phyloP scores from a whole-genome alignment of 2,888 invertebrate species.

The Tipula lateralis region DNA sequence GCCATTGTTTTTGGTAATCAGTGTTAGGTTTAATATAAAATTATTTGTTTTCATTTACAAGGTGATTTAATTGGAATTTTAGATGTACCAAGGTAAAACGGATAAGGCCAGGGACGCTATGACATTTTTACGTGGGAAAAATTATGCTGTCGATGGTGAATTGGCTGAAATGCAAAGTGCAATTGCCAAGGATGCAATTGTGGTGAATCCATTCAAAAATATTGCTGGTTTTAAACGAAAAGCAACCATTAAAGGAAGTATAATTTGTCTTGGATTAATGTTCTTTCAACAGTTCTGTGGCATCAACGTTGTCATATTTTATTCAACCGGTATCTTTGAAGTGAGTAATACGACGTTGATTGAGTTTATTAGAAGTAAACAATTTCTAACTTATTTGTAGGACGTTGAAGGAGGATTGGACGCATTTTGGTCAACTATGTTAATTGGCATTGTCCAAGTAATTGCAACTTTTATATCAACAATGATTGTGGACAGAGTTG shows the following conservation, averaged over 20 bases:
- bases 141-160: conserved; percentile 64
- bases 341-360: conserved; percentile 41
- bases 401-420: not conserved
- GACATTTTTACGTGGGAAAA: conserved; percentile 65
- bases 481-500: conserved; percentile 66
- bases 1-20: conserved; percentile 60
- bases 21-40: no score
- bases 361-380: not conserved
- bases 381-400: not conserved
- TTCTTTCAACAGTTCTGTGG: conserved; percentile 76
- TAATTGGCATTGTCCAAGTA: conserved; percentile 73
- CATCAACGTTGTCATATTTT: conserved; percentile 70
- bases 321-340: conserved; percentile 62
- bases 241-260: conserved; percentile 57
- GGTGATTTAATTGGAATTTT: not conserved
- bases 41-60: not conserved
- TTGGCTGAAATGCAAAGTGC: conserved; percentile 54
- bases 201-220: conserved; percentile 55
- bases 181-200: conserved; percentile 44
- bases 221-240: conserved; percentile 55
- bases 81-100: conserved; percentile 54
- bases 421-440: conserved; percentile 41
- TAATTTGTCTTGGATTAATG: conserved; percentile 69
- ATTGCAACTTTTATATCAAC: conserved; percentile 62
- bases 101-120: conserved; percentile 66